These are phyloP conservation scores for Phalacrocorax aristotelis DNA, from an alignment of 2,113 vertebrate genomes.

Conservation along the genomic window DNA sequence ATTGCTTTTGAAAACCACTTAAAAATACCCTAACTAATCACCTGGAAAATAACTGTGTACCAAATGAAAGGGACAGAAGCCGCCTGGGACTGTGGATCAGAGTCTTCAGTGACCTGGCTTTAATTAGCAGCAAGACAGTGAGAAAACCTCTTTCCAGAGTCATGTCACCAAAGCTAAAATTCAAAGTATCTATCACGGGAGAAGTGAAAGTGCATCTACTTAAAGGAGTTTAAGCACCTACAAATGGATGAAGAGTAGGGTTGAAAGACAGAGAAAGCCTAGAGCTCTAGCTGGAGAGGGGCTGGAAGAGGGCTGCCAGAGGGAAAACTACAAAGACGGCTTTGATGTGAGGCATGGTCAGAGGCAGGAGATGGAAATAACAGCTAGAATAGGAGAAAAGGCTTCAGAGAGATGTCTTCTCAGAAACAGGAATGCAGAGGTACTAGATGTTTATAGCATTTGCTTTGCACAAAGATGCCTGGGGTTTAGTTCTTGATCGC, in stretches of 20 bases:
- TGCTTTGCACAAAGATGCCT: background rate
- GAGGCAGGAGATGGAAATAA: background rate
- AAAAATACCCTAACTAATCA: background rate
- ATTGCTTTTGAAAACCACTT: background rate
- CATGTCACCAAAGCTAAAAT: background rate
- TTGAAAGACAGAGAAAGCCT: background rate
- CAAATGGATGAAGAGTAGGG: background rate
- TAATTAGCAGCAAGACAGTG: conserved; percentile 7
- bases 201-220: background rate
- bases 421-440: background rate
- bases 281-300: background rate
- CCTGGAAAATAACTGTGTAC: conserved; percentile 10
- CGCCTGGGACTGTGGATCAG: background rate
- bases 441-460: background rate
- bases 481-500: background rate
- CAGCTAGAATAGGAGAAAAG: background rate
- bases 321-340: background rate
- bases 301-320: background rate
- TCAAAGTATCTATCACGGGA: background rate
- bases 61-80: background rate
- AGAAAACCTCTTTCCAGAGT: background rate
- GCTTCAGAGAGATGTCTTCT: background rate
- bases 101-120: background rate
- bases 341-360: background rate
- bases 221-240: background rate